Base-by-base conservation (phyloP, 2,888 invertebrate species). In the Drosophila rubida region DNA sequence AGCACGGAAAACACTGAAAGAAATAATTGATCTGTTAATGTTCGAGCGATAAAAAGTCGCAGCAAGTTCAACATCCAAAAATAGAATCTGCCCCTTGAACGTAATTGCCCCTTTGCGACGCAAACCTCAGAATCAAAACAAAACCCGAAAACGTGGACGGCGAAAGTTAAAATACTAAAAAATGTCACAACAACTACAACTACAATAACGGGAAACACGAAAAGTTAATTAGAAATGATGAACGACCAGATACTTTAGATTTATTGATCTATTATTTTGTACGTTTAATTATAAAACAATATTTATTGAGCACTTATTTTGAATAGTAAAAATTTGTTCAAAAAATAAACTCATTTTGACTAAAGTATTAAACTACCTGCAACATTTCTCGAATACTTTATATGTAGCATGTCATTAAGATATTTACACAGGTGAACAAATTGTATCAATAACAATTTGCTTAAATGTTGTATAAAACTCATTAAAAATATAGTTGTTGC, bases 91-190 rank as follows among this genome's bases (percentile, higher is more conserved):
- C 25, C 57, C 44, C 32, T 45, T 51, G 6, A 41, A n/a, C 16
- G 13, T 13, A 14, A 32, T 22, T 23, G 19, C 41, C 22, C 32
- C 44, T 13, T 30, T 8, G 27, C 19, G 9, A 11, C 9, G 5
- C 14, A 53, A 53, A 54, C 37, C n/a, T n/a, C 27, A 62, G 67
- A 84, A 81, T 80, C 84, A 80, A 80, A 80, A 80, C 80, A 84
- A 70, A 83, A 73, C 35, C 58, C 72, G 45, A 74, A 60, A 82
- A 63, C 23, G 51, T 8, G 14, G 16, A 45, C n/a, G 49, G 37
- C 60, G 57, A 70, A 69, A 70, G 54, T 44, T 45, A 45, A 35
- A 39, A 59, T 6, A 14, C 16, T 55, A 69, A 44, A 8, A 57
- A 32, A 19, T 22, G 19, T 30, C 4, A 44, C 55, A 62, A 35